These are phyloP conservation scores for Patella ulyssiponensis DNA, from an alignment of 2,888 invertebrate genomes.

Conservation along the genomic window DNA sequence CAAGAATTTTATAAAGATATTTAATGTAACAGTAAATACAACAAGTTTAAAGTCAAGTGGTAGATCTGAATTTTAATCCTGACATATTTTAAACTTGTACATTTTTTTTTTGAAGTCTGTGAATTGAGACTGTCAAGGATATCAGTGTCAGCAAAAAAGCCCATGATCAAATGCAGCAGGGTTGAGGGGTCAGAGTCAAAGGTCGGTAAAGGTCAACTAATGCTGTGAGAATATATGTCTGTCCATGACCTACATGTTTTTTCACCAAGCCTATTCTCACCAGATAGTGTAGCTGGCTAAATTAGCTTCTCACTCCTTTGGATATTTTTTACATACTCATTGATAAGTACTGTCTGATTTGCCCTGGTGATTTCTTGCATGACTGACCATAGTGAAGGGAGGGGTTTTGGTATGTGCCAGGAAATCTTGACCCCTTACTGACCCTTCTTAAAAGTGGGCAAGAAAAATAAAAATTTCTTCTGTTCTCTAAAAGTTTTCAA, in stretches of 20 bases:
- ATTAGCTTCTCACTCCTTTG: background rate
- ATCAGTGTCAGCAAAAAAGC: background rate
- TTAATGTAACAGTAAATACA: too few species aligned
- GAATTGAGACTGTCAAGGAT: background rate
- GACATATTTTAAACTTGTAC: too few species aligned
- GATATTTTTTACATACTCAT: background rate
- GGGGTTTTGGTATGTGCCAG: background rate
- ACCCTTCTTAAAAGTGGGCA: background rate
- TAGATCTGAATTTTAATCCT: too few species aligned
- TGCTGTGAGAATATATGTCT: constrained; percentile 7
- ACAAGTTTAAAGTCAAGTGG: background rate
- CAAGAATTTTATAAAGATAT: too few species aligned
- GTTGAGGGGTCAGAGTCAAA: constrained; percentile 4
- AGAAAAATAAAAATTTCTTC: too few species aligned
- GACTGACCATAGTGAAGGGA: background rate
- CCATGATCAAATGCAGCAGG: background rate
- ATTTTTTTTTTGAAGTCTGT: background rate
- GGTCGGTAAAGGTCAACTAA: constrained; percentile 1
- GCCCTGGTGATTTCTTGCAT: background rate
- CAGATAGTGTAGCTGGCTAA: background rate
- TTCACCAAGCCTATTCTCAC: background rate
- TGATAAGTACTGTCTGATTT: background rate
- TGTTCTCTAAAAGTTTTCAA: too few species aligned
- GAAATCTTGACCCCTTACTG: constrained; percentile 3
- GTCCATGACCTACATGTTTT: background rate